Evolutionary conservation across 2,888 invertebrate species (phyloP).

Genomic region (Galerucella calmariensis): DNA sequence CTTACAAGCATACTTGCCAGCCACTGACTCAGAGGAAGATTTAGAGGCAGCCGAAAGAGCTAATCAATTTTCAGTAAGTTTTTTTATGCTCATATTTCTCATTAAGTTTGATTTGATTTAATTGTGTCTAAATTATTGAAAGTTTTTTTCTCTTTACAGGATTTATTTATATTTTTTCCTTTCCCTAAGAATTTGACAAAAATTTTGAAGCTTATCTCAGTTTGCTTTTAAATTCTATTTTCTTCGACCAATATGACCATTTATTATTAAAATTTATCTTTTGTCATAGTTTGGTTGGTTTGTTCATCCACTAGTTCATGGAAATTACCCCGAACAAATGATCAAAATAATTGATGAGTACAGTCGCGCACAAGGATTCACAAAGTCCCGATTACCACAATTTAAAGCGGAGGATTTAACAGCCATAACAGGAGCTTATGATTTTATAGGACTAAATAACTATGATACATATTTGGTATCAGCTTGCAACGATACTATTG

Average conservation of each 20-base stretch:
- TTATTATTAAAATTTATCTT: not conserved
- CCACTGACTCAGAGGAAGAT: slow-evolving; percentile 67
- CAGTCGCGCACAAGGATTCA: slow-evolving; percentile 66
- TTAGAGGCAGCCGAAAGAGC: slow-evolving; percentile 70
- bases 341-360: slow-evolving; percentile 68
- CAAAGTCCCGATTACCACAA: slow-evolving; percentile 71
- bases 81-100: not conserved
- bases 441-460: slow-evolving; percentile 80
- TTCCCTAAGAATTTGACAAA: no score
- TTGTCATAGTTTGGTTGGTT: slow-evolving; percentile 44
- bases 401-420: slow-evolving; percentile 72
- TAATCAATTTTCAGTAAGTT: slow-evolving; percentile 67
- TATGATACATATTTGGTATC: slow-evolving; percentile 73
- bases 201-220: no score
- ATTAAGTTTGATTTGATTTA: not conserved
- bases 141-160: no score
- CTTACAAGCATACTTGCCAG: slow-evolving; percentile 59
- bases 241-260: no score
- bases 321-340: slow-evolving; percentile 76
- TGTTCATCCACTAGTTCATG: slow-evolving; percentile 71
- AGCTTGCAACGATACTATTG: slow-evolving; percentile 18
- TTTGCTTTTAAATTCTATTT: no score
- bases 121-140: not conserved
- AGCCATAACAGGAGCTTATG: slow-evolving; percentile 71
- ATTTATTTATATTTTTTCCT: no score